A percentile compares a stretch with the other conserved stretches of the same genome.
Evolutionary conservation across 2,113 vertebrate species (phyloP).

Genomic region (Mola mola): DNA sequence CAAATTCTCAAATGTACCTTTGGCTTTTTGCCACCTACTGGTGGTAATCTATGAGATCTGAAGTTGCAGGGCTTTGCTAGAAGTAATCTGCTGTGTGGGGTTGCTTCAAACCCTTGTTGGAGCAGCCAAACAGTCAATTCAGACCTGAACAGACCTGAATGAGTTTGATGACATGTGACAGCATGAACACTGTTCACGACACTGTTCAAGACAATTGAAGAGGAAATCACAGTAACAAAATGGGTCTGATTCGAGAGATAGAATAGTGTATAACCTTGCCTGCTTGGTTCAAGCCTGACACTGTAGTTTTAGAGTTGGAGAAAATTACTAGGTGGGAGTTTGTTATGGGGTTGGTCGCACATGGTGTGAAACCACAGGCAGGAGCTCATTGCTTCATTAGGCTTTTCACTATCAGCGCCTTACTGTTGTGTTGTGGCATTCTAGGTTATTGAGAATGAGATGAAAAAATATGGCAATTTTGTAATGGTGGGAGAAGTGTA

Average conservation of each 20-base stretch:
- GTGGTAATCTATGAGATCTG: background rate
- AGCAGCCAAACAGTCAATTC: background rate
- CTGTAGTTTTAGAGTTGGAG: slow-evolving; percentile 11
- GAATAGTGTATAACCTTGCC: no score
- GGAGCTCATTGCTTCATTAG: background rate
- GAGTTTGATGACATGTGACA: background rate
- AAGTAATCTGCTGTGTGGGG: no score
- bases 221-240: no score
- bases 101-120: background rate
- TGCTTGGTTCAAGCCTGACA: background rate
- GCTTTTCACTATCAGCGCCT: background rate
- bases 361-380: slow-evolving; percentile 60
- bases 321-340: slow-evolving; percentile 39
- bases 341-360: slow-evolving; percentile 21
- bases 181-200: no score
- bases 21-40: background rate
- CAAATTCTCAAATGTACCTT: background rate
- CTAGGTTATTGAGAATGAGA: no score
- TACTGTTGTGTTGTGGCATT: background rate
- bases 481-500: no score
- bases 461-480: no score
- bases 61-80: background rate
- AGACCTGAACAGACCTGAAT: background rate
- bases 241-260: no score
- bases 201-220: no score